phyloP scores from a whole-genome alignment of 2,888 invertebrate species.

The Pardosa pseudoannulata region DNA sequence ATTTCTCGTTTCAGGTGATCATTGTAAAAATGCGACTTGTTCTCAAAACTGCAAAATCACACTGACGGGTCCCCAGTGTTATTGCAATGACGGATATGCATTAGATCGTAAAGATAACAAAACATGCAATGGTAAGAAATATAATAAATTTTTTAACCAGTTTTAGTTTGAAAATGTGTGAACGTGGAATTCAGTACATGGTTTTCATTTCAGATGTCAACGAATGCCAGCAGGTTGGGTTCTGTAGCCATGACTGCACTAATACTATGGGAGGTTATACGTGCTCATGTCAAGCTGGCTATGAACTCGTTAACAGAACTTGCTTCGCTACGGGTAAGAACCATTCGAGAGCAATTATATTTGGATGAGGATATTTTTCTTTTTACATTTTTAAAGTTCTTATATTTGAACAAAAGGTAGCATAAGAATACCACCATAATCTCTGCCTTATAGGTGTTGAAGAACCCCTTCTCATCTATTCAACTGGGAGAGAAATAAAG shows the following conservation, averaged over 20 bases:
- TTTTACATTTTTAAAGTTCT: too few species aligned
- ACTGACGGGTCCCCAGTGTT: conserved; percentile 72
- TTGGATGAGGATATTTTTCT: too few species aligned
- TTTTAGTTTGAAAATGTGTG: too few species aligned
- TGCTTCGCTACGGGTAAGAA: conserved; percentile 80
- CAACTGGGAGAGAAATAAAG: conserved; percentile 78
- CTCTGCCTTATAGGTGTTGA: conserved; percentile 77
- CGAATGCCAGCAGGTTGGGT: conserved; percentile 78
- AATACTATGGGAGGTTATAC: conserved; percentile 83
- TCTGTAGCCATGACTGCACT: conserved; percentile 80
- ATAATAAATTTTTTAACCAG: too few species aligned
- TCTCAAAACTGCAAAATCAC: conserved; percentile 62
- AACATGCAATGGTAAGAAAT: conserved; percentile 72
- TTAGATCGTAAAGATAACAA: conserved; percentile 56
- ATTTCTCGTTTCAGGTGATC: conserved; percentile 41
- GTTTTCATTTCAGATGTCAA: conserved; percentile 76
- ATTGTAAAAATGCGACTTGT: conserved; percentile 62
- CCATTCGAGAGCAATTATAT: too few species aligned
- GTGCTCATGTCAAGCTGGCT: conserved; percentile 84
- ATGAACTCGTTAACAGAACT: conserved; percentile 80
- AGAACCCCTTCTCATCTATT: conserved; percentile 84
- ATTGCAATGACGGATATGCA: conserved; percentile 72
- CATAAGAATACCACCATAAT: too few species aligned
- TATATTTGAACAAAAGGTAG: too few species aligned
- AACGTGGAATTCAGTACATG: too few species aligned